Base-by-base conservation (phyloP, 2,113 vertebrate species). In the Albula goreensis region DNA sequence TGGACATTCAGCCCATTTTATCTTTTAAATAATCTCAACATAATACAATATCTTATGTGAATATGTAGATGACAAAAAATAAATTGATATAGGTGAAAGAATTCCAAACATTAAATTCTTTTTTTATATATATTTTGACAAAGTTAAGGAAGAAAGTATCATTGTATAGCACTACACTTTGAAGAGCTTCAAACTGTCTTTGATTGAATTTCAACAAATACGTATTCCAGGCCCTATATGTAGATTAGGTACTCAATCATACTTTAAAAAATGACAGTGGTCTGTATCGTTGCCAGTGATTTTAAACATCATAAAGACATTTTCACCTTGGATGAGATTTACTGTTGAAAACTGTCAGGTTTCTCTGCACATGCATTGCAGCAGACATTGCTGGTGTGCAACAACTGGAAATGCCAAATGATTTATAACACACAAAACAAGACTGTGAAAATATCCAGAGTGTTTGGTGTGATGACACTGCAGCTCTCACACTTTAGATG, bases 381-480 rank as follows among this genome's bases (percentile, higher is more conserved):
- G 70, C 17, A 70, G 63, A 70, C 63, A 70, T 70, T 70, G 17
- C 60, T 4, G 17, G 60, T 63, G 60, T 70, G 63, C 63, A 25
- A n/a, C n/a, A 70, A 70, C 3, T n/a, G 63, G 63, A 70, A 70
- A n/a, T 56, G 7, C 78, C 52, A 9, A 49, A 51, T 79, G 52
- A 77, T 84, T 77, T 52, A 84, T 31, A 79, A 74, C 63, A 85
- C 77, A 85, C 70, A 49, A 22, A 85, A 56, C 13, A 8, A 85
- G 51, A 13, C 31, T 19, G 12, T 74, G 57, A 85, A 85, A 79
- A 78, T 52, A 80, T 25, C 84, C 31, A 80, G 9, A 48, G 77
- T 49, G 48, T n/a, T 66, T 15, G 4, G 31, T 83, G 48, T 51
- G 41, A 4, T 6, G 17, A 15, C 22, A 2, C 41, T 74, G 50